Evolutionary conservation across 1,140 invertebrate genomes (phyloP).

Genomic region (Dreissena polymorpha): DNA sequence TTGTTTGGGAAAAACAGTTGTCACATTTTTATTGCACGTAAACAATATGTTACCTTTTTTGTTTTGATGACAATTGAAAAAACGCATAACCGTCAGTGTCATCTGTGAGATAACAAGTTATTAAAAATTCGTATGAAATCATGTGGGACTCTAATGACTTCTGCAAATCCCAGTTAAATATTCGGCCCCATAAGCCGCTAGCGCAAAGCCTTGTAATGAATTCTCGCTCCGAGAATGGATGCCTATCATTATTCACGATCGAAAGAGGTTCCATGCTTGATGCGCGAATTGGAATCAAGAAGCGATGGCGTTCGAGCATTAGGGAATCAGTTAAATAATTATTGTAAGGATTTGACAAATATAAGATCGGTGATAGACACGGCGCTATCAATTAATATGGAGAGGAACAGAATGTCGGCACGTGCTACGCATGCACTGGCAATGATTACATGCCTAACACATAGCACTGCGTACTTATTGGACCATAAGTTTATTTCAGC

Average conservation of each 20-base stretch:
- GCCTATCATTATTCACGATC: conserved; percentile 42
- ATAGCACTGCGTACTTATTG: too few relatives aligned
- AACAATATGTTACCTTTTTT: too few relatives aligned
- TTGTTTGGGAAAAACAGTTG: too few relatives aligned
- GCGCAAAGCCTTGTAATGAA: background rate
- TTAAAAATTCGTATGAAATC: too few relatives aligned
- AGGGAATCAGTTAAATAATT: conserved; percentile 54
- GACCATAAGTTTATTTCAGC: too few relatives aligned
- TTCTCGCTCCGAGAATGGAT: background rate
- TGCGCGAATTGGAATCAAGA: conserved; percentile 41
- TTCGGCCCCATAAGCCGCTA: background rate
- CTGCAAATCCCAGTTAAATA: background rate
- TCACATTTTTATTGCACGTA: too few relatives aligned
- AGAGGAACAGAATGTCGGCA: conserved; percentile 32
- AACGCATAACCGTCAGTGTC: too few relatives aligned
- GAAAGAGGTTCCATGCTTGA: conserved; percentile 14
- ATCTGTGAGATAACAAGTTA: too few relatives aligned
- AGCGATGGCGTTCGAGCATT: conserved; percentile 38
- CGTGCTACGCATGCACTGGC: background rate
- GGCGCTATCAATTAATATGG: conserved; percentile 47
- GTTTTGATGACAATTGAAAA: too few relatives aligned
- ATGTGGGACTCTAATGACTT: too few relatives aligned
- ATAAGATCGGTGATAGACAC: conserved; percentile 52
- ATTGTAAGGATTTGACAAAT: conserved; percentile 57
- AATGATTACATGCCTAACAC: too few relatives aligned